Evolutionary conservation across 2,888 invertebrate genomes (phyloP).

Genomic region (Aproaerema taeniolella): DNA sequence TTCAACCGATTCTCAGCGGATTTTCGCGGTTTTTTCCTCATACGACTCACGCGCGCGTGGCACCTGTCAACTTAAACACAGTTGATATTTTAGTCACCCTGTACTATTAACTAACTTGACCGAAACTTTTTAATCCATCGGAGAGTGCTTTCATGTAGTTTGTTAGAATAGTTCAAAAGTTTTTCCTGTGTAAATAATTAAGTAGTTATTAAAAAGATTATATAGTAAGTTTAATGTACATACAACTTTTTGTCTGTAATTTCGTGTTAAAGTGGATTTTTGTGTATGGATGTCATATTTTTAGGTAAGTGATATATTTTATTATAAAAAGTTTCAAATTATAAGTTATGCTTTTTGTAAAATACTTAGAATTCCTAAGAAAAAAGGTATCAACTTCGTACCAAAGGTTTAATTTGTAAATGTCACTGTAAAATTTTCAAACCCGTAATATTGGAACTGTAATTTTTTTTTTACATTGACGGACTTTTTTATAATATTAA

Average conservation of each 20-base stretch:
- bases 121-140: conserved; percentile 14
- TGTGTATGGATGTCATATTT: conserved; percentile 18
- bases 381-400: no score
- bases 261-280: conserved; percentile 13
- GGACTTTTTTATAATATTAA: no score
- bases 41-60: conserved; percentile 24
- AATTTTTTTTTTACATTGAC: no score
- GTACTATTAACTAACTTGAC: conserved; percentile 14
- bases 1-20: conserved; percentile 29
- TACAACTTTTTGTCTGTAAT: conserved; percentile 9
- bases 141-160: conserved; percentile 18
- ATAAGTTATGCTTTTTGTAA: no score
- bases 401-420: no score
- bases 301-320: conserved; percentile 14
- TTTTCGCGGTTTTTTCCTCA: conserved; percentile 24
- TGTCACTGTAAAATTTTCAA: no score
- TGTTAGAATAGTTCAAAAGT: conserved; percentile 12
- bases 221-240: conserved; percentile 9
- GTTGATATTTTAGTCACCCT: conserved; percentile 27
- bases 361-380: no score
- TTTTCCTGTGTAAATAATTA: conserved; percentile 9
- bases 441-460: no score
- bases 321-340: neutral
- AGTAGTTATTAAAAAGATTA: neutral
- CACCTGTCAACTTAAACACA: conserved; percentile 28